Base-by-base conservation (phyloP, 2,113 vertebrate genomes). In the Ceratotherium simum region DNA sequence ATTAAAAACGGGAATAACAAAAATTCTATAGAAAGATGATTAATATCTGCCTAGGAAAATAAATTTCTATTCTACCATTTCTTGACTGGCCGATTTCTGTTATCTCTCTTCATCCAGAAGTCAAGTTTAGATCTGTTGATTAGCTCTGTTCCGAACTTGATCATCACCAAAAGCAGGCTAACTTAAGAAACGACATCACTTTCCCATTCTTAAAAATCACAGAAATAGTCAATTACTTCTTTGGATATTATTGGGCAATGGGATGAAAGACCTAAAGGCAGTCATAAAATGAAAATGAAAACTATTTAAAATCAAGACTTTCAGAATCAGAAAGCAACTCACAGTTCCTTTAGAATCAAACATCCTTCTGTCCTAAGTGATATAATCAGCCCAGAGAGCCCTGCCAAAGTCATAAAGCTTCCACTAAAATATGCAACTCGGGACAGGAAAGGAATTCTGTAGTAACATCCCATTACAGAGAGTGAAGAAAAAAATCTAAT, bases 231-330 rank as follows among this genome's bases (percentile, higher is more conserved):
- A 69, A 23, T 88, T 79, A 60, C 48, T 86, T 81, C 72, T 81
- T 73, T 51, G 39, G n/a, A 25, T 72, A 64, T 92, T 51, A 64
- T n/a, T 72, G 25, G 18, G 31, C 64, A 94, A 84, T 89, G 56
- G 56, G 42, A 79, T 51, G 89, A 92, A 88, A 97, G 29, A 81
- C 9, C 18, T 67, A 95, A 69, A 54, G 36, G 27, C 85, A 62
- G 10, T 69, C 2, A 86, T 48, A 76, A 92, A 42, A 62, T 76
- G n/a, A 79, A 84, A 90, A 78, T 48, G 8, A 56, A 29, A 89
- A 82, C 18, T 65, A 76, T 62, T 58, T 80, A 80, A 95, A 97
- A 84, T 92, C 46, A 84, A 80, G 25, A 95, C 20, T 46, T 90
- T 90, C 36, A 51, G 46, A 75, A 78, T 67, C 73, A 64, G 39